Conservation (phyloP, 2,888 invertebrate species). For the Orchesellides sinensis region DNA sequence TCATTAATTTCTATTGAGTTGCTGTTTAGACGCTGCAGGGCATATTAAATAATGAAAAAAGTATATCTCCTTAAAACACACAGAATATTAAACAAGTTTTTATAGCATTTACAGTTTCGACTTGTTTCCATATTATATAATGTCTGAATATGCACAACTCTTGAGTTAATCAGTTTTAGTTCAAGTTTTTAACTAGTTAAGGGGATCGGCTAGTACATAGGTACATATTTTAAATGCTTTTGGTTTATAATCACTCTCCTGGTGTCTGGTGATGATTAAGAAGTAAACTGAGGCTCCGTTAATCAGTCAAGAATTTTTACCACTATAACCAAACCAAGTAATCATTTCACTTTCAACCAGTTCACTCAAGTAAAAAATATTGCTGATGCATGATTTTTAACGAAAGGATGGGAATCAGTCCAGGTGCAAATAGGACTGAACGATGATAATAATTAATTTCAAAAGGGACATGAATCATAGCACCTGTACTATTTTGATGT, state of each 20-base stretch:
- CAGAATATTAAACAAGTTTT: conserved; percentile 45
- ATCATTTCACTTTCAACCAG: conserved; percentile 29
- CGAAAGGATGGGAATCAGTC: conserved; percentile 23
- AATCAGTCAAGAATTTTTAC: conserved; percentile 26
- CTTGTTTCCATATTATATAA: no score
- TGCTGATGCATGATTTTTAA: conserved; percentile 69
- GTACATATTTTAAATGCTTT: neutral
- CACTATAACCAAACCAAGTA: neutral
- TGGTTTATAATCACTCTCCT: neutral
- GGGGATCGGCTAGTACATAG: no score
- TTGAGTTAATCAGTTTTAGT: neutral
- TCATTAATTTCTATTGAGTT: conserved; percentile 12
- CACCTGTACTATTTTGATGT: conserved; percentile 39
- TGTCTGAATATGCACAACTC: no score
- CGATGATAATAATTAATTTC: conserved; percentile 21
- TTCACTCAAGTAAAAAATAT: conserved; percentile 24
- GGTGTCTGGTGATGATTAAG: conserved; percentile 32
- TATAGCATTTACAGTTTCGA: conserved; percentile 1
- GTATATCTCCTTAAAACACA: conserved; percentile 33
- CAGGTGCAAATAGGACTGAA: conserved; percentile 43
- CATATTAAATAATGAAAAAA: conserved; percentile 43
- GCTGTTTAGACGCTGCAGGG: conserved; percentile 8
- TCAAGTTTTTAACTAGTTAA: neutral
- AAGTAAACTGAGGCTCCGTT: conserved; percentile 42
- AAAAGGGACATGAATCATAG: conserved; percentile 39